Evolutionary conservation across 2,797 vertebrate genomes (phyloP).

Genomic region (Myotis planiceps): DNA sequence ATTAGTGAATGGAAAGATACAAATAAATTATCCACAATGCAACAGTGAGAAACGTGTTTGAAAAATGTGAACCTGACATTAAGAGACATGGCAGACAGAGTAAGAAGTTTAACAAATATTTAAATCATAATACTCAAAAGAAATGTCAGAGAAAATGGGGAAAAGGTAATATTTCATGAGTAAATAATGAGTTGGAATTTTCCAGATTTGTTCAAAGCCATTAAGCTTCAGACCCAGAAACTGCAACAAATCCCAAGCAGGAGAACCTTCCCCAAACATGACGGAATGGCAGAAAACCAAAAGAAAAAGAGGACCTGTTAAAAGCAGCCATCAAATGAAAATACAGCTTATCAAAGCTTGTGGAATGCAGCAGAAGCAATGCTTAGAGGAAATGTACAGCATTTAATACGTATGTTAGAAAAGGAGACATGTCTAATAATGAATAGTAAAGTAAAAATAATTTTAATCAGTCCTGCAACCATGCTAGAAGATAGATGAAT

Average conservation of each 20-base stretch:
- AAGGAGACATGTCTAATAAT: neutral
- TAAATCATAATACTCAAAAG: neutral
- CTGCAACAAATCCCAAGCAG: neutral
- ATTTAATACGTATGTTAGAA: neutral
- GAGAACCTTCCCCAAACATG: neutral
- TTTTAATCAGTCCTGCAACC: neutral
- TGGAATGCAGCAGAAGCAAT: neutral
- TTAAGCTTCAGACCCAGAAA: neutral
- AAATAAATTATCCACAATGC: neutral
- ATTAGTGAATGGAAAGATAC: neutral
- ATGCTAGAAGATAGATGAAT: neutral
- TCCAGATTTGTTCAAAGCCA: neutral
- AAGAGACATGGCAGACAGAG: neutral
- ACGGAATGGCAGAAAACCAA: neutral
- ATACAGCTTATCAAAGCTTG: neutral
- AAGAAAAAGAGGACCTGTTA: neutral
- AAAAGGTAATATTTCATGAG: neutral
- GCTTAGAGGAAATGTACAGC: neutral
- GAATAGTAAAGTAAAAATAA: neutral
- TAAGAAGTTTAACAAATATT: neutral
- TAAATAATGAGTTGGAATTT: neutral
- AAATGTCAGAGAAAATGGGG: neutral
- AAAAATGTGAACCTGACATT: neutral
- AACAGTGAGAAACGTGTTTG: neutral
- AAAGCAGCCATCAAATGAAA: neutral